Evolutionary conservation across 1,140 invertebrate species (phyloP).

Genomic region (Metaphire vulgaris): DNA sequence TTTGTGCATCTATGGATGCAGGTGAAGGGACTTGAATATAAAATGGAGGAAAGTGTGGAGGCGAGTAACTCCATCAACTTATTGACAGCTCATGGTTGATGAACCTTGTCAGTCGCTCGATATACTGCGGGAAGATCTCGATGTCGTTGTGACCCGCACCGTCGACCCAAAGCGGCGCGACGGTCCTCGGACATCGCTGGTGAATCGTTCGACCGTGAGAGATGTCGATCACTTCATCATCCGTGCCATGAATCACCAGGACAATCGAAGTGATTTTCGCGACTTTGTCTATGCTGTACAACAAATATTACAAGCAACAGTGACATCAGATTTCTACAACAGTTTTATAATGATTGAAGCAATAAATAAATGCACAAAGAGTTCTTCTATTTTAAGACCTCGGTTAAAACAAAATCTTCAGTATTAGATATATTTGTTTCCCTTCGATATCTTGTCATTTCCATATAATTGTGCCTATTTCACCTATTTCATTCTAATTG

Average conservation of each 20-base stretch:
- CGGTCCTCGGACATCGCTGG: slow-evolving; percentile 88
- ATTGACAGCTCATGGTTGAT: slow-evolving; percentile 77
- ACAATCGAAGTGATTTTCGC: slow-evolving; percentile 96
- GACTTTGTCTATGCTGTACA: slow-evolving; percentile 79
- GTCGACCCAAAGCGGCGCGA: slow-evolving; percentile 94
- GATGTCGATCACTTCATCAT: slow-evolving; percentile 99
- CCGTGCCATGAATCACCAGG: slow-evolving; percentile 97
- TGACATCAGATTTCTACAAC: too few species aligned
- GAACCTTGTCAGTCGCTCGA: slow-evolving; percentile 94
- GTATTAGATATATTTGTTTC: neutral
- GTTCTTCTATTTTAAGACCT: too few species aligned
- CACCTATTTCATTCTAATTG: too few species aligned
- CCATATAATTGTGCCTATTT: too few species aligned
- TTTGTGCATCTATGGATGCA: too few species aligned
- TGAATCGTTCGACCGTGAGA: slow-evolving; percentile 96
- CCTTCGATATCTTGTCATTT: too few species aligned
- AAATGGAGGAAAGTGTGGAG: too few species aligned
- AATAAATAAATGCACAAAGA: too few species aligned
- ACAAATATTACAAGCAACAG: neutral
- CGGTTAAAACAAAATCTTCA: too few species aligned
- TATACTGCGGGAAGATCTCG: slow-evolving; percentile 87
- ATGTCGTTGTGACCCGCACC: slow-evolving; percentile 89
- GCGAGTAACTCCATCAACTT: slow-evolving; percentile 11
- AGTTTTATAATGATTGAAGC: too few species aligned
- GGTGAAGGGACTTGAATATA: too few species aligned